Evolutionary conservation across 2,113 vertebrate species (phyloP).

Genomic region (Tupaia chinensis): DNA sequence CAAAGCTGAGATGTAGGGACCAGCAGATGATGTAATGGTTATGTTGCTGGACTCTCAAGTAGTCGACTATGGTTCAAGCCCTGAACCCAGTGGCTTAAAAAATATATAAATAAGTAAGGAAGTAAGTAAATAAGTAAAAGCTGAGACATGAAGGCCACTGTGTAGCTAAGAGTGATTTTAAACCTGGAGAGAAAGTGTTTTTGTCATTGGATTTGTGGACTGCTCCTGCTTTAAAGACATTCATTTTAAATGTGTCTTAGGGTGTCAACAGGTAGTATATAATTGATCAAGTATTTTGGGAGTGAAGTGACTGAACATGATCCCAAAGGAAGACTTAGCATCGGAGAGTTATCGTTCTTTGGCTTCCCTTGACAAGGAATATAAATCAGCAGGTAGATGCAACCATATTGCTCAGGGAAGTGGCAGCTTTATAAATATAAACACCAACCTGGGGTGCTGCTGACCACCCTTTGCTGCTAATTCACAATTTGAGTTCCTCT

Average conservation of each 20-base stretch:
- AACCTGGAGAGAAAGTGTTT: conserved; percentile 19
- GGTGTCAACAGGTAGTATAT: conserved; percentile 68
- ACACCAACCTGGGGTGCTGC: neutral
- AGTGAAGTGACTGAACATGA: conserved; percentile 66
- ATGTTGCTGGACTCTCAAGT: too few relatives aligned
- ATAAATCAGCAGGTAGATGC: conserved; percentile 71
- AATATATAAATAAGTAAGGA: too few relatives aligned
- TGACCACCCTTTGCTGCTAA: conserved; percentile 34
- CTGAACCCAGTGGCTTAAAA: too few relatives aligned
- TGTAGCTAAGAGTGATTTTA: neutral
- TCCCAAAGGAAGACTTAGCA: conserved; percentile 75
- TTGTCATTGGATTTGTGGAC: conserved; percentile 61
- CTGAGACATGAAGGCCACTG: neutral
- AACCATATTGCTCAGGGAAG: conserved; percentile 54
- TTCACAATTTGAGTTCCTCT: neutral
- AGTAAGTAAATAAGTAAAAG: neutral
- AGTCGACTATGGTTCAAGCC: too few relatives aligned
- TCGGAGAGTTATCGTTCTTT: conserved; percentile 73
- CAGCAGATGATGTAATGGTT: neutral
- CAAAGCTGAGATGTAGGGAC: neutral
- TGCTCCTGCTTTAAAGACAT: conserved; percentile 25
- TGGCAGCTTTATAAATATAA: conserved; percentile 77
- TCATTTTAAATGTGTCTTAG: conserved; percentile 60
- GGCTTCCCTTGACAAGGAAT: conserved; percentile 69
- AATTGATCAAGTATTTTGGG: conserved; percentile 77